Evolutionary conservation across 2,797 vertebrate genomes (phyloP), one percentile per base, ranked within the genome.

Genomic region (Notamacropus eugenii): DNA sequence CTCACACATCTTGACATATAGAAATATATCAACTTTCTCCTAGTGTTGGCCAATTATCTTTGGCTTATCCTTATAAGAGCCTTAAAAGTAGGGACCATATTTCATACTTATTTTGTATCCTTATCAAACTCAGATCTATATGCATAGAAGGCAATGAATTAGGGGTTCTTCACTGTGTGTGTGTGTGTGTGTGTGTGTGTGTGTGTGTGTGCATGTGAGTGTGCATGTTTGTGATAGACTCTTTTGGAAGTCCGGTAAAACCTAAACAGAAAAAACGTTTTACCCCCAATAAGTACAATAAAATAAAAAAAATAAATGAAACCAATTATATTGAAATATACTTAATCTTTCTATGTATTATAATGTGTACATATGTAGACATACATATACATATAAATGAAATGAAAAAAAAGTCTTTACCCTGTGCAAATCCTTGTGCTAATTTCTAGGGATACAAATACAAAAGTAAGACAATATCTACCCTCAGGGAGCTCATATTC

Each of bases 161-260:
- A 29, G 12, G 58, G 58, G 29, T 62, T 62, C 29, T 62, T 62
- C 29, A 90, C 55, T 92, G 28, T 31, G 4, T 93, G 93, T 95
- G 12, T 95, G 58, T 95, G 95, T 82, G 50, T 94, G 92, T 95
- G 95, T 82, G 50, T 94, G 92, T 92, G 28, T 31, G 4, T 93
- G 93, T 95, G 12, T 95, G 58, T 95, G 95, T 82, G 50, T 94
- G 92, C 91, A 16, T n/a, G 4, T 93, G 91, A 87, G 28, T 34
- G 4, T 92, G 92, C 94, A 8, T 95, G 58, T 95, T 96, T 82
- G 50, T 95, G 92, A 90, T 93, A 14, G 31, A 1, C 29, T 14
- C 29, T 13, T 92, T 94, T 96, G 54, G 55, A 82, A 50, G 87
- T 82, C 59, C 34, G 4, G 59, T 62, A 8, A 62, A 62, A 31